phyloP scores from a whole-genome alignment of 2,797 vertebrate genomes.

The Melanitta fusca region DNA sequence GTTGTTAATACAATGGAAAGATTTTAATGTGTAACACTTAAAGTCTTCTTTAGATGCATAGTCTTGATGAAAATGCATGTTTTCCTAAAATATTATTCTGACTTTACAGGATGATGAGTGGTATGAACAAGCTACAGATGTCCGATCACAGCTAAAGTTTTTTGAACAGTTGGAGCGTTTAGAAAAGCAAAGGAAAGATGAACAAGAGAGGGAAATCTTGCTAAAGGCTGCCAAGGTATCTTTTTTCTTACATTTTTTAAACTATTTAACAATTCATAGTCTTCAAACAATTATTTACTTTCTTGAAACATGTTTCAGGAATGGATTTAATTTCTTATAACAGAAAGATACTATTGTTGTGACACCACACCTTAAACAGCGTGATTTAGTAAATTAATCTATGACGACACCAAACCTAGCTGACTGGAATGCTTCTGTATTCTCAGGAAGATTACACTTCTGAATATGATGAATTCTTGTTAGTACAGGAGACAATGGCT shows the following conservation, averaged over 20 bases:
- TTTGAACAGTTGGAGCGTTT: conserved; percentile 91
- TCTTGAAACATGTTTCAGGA: background rate
- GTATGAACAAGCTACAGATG: conserved; percentile 87
- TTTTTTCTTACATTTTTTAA: background rate
- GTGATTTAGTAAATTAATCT: too few species aligned
- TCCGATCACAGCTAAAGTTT: conserved; percentile 89
- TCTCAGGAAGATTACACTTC: background rate
- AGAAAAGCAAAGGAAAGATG: conserved; percentile 91
- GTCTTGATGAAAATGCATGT: background rate
- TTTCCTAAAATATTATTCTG: background rate
- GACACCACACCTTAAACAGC: background rate
- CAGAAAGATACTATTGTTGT: background rate
- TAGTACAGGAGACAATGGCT: background rate
- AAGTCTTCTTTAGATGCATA: background rate
- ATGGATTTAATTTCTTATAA: background rate
- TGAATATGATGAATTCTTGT: background rate
- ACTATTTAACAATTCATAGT: background rate
- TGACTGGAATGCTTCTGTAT: background rate
- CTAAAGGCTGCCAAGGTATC: conserved; percentile 90
- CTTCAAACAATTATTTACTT: background rate
- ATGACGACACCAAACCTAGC: background rate
- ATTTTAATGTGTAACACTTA: background rate
- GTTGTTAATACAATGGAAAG: background rate
- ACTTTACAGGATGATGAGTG: conserved; percentile 84
- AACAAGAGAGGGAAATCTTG: conserved; percentile 90